Evolutionary conservation across 2,797 vertebrate species (phyloP).

Genomic region (Cryptoblepharus egeriae): DNA sequence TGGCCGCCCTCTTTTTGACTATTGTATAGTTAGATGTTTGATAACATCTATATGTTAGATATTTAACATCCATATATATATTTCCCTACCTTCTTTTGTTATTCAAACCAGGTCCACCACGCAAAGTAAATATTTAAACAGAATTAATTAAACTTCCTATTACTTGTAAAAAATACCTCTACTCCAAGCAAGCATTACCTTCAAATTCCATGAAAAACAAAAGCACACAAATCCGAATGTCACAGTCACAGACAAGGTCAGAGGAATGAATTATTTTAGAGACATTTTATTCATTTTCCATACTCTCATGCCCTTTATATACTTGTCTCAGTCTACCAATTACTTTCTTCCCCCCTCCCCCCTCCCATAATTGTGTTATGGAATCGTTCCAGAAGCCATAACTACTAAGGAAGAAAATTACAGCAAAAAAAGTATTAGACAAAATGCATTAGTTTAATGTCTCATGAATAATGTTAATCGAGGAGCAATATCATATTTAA

Average conservation of each 20-base stretch:
- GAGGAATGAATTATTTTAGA: neutral
- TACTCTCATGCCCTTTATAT: neutral
- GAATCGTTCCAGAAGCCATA: conserved; percentile 12
- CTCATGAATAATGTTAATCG: conserved; percentile 35
- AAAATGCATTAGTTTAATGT: conserved; percentile 36
- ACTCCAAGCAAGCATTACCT: neutral
- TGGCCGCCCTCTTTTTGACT: no score
- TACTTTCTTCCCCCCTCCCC: neutral
- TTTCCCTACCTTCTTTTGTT: conserved; percentile 3
- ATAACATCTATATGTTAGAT: no score
- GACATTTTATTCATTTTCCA: neutral
- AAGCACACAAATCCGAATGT: neutral
- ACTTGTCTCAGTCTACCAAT: conserved; percentile 10
- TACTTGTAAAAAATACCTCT: neutral
- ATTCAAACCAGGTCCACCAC: neutral
- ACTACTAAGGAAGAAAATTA: conserved; percentile 2
- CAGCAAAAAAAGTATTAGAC: conserved; percentile 2
- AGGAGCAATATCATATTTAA: conserved; percentile 21
- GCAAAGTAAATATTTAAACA: conserved; percentile 19
- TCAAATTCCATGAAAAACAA: neutral
- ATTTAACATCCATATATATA: no score
- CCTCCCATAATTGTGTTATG: neutral
- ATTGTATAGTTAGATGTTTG: no score
- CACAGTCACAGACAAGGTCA: neutral
- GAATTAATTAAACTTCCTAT: conserved; percentile 2